Percentiles rank a stretch among this genome's conserved stretches.
phyloP scores from a whole-genome alignment of 2,113 vertebrate genomes.

The Ptilonorhynchus violaceus region DNA sequence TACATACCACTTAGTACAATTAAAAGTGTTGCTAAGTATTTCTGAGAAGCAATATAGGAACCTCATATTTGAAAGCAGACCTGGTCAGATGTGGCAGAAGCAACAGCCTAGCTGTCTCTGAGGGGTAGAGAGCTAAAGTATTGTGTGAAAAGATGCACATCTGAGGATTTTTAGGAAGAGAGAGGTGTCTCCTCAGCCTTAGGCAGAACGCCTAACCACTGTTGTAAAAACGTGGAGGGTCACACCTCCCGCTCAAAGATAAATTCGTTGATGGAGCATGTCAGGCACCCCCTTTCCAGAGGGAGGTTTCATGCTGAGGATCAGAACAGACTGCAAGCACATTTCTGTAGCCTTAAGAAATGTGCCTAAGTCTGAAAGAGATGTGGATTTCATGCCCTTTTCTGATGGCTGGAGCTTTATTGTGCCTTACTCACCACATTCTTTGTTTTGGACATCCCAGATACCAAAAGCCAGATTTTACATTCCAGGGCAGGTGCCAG shows the following conservation, averaged over 20 bases:
- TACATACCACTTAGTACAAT: neutral
- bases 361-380: neutral
- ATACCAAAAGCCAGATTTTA: neutral
- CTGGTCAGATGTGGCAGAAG: neutral
- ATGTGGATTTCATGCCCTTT: neutral
- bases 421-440: neutral
- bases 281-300: neutral
- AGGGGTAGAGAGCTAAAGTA: neutral
- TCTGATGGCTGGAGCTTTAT: neutral
- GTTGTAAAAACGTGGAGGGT: neutral
- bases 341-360: neutral
- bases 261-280: neutral
- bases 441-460: neutral
- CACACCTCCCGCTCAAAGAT: neutral
- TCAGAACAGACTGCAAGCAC: neutral
- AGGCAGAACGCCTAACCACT: neutral
- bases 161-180: neutral
- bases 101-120: neutral
- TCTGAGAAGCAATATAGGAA: neutral
- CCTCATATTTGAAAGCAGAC: neutral
- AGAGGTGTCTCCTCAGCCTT: neutral
- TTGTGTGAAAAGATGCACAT: neutral
- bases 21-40: neutral
- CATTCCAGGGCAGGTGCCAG: neutral
- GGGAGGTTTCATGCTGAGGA: neutral